Percentiles rank a stretch among this genome's conserved stretches.
phyloP scores from a whole-genome alignment of 2,888 invertebrate genomes.

The Aleiodes testaceus region DNA sequence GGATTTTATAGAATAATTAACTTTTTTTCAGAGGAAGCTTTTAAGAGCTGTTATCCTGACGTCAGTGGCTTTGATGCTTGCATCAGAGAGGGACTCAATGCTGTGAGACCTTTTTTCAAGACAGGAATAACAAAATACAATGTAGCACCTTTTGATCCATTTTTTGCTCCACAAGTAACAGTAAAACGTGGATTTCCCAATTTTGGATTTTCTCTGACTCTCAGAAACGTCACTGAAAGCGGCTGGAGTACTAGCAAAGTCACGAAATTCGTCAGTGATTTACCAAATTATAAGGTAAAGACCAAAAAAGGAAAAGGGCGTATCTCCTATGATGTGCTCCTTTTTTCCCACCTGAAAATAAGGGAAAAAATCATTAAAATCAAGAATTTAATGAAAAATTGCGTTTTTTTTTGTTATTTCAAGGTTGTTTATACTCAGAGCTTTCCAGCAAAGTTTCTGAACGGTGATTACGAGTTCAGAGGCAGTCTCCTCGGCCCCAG shows the following conservation, averaged over 20 bases:
- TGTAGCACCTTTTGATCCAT: slow-evolving; percentile 86
- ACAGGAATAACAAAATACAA: slow-evolving; percentile 83
- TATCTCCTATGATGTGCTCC: no score
- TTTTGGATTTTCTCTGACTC: slow-evolving; percentile 80
- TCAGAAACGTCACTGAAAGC: slow-evolving; percentile 83
- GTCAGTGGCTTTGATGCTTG: slow-evolving; percentile 82
- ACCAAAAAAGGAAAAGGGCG: no score
- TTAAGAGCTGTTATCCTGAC: slow-evolving; percentile 77
- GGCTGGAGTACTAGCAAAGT: slow-evolving; percentile 86
- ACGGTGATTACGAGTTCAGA: slow-evolving; percentile 80
- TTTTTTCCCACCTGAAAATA: no score
- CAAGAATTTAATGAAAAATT: neutral
- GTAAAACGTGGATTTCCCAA: slow-evolving; percentile 78
- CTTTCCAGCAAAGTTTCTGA: slow-evolving; percentile 86
- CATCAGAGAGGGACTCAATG: slow-evolving; percentile 82
- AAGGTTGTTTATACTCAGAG: slow-evolving; percentile 84
- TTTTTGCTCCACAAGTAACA: slow-evolving; percentile 80
- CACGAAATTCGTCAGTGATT: slow-evolving; percentile 80
- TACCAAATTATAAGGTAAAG: slow-evolving; percentile 67
- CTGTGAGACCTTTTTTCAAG: slow-evolving; percentile 81
- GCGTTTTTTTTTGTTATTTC: slow-evolving; percentile 38
- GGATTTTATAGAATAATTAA: neutral
- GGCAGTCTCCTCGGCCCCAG: slow-evolving; percentile 79
- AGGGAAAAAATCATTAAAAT: no score
- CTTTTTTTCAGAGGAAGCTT: slow-evolving; percentile 69